Evolutionary conservation across 2,113 vertebrate species (phyloP), one percentile per base, ranked within the genome.

Genomic region (Takifugu flavidus): DNA sequence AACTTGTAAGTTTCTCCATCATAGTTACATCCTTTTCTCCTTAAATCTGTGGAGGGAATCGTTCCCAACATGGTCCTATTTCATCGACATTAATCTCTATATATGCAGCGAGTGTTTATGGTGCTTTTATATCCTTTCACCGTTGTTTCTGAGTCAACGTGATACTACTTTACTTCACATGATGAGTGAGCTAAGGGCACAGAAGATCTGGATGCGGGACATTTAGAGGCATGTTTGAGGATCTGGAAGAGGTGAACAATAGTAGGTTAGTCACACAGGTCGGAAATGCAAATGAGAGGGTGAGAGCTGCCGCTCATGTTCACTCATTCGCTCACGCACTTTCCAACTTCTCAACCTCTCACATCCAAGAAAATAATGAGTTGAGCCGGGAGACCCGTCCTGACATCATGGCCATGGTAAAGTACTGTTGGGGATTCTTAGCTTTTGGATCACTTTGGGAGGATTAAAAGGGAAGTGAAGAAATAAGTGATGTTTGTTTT

Each of bases 391-490:
- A 59, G 61, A 77, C 53, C 51, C 14, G 5, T 59, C 49, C 29
- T 20, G 4, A 62, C 60, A 68, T 56, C 25, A 62, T 65, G 31
- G 86, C 59, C 39, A 91, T 89, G 90, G 90, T 91, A 88, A 89
- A 27, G 85, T 88, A 80, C 28, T 1, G 25, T 62, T 75, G 54
- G 14, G 20, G 31, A 71, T 60, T 51, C 12, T 56, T 49, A 44
- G 49, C 4, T 8, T 11, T 63, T 8, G 52, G 53, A 15, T 8
- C 46, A 43, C 25, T 59, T 52, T 54, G 43, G 34, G 27, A 43
- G 44, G 20, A 65, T 39, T 39, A 52, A 75, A 47, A 53, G 67
- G 75, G 73, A 85, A 83, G 75, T 74, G 28, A 62, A 34, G 31
- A 52, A 13, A 39, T 39, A 10, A 39, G 7, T 39, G 20, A 56